Evolutionary conservation across 2,888 invertebrate genomes (phyloP).

Genomic region (Zygothrica quintamaculata): DNA sequence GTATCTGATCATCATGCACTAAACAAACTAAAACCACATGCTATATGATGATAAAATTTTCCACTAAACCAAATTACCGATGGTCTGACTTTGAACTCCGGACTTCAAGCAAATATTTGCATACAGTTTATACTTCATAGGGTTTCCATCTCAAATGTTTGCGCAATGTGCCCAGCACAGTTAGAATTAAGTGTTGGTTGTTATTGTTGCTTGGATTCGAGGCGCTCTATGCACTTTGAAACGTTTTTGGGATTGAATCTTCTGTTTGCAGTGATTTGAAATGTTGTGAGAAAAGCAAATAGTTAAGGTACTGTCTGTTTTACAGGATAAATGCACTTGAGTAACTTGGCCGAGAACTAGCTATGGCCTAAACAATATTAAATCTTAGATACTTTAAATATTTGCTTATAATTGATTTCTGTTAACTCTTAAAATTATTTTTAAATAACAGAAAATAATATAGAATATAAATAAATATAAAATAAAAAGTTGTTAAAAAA

Average conservation of each 20-base stretch:
- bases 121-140: conserved; percentile 52
- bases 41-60: conserved; percentile 25
- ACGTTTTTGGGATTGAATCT: conserved; percentile 51
- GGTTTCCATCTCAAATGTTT: conserved; percentile 36
- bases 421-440: too few species aligned
- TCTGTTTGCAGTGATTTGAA: conserved; percentile 64
- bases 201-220: conserved; percentile 39
- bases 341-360: neutral
- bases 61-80: conserved; percentile 24
- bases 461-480: too few species aligned
- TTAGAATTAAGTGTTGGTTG: conserved; percentile 40
- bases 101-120: conserved; percentile 60
- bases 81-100: conserved; percentile 36
- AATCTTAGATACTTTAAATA: too few species aligned
- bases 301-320: conserved; percentile 30
- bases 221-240: conserved; percentile 47
- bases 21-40: conserved; percentile 16
- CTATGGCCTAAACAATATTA: too few species aligned
- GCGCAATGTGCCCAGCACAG: conserved; percentile 26
- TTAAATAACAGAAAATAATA: too few species aligned
- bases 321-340: conserved; percentile 3
- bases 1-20: neutral
- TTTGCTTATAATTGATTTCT: too few species aligned
- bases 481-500: too few species aligned
- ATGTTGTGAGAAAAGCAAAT: conserved; percentile 75